Base-by-base conservation (phyloP, 2,113 vertebrate genomes). In the Sciurus niger region DNA sequence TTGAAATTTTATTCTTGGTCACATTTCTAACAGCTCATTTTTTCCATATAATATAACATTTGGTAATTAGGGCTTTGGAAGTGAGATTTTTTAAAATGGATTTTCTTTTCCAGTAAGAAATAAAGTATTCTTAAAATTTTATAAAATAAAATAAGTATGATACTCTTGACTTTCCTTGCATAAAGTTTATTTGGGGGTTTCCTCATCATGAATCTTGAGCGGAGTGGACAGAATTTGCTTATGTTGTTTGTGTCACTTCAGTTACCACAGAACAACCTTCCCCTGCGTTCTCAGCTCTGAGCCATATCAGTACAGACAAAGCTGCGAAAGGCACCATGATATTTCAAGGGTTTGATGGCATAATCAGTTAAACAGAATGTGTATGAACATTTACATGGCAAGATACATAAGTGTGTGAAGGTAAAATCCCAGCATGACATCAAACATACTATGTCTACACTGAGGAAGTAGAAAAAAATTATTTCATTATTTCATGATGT, bases 51-150 rank as follows among this genome's bases (percentile, higher is more conserved):
- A 53, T 10, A 7, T 80, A 79, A 43, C 51, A 24, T 32, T 82
- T 78, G 43, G 20, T 60, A 67, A 90, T 82, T 77, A 58, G 46
- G 6, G 3, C 2, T 88, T 90, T 37, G 63, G 76, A 63, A 67
- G 16, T 25, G 28, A 63, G 20, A 34, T 12, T 55, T 93, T 72
- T 76, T 9, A 48, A 40, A 53, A 24, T 58, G 32, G 40, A 51
- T 72, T 76, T 76, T 83, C 37, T 85, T 85, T 90, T 84, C 14
- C 16, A 89, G 46, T 40, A 93, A 43, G 4, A 78, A 94, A 43
- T 51, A 67, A 72, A 0, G 0, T 76, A 60, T 63, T 89, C 37
- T 58, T 70, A 89, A 82, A 73, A 78, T 82, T 22, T 58, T 53
- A 58, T 53, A 4, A 43, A 92, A 24, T 83, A 51, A 60, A 70